A percentile compares a stretch with the other conserved stretches of the same genome.
Conservation (phyloP, 1,140 invertebrate species). For the Aphaenogaster rudis region DNA sequence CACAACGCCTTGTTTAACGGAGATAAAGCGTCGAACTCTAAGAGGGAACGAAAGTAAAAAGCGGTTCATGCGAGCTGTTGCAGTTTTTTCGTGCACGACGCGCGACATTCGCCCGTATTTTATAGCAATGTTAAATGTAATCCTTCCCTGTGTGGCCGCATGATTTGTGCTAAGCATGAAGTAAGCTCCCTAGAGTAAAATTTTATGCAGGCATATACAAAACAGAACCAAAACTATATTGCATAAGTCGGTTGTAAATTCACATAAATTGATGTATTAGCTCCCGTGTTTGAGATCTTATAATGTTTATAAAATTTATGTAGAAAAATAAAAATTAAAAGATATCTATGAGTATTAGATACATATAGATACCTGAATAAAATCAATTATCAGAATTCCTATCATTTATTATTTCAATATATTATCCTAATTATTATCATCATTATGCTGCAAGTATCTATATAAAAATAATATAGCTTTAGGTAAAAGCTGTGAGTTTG, state of each 20-base stretch:
- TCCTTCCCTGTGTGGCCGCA: background rate
- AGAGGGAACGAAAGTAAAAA: slow-evolving; percentile 39
- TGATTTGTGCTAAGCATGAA: slow-evolving; percentile 23
- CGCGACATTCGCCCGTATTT: slow-evolving; percentile 31
- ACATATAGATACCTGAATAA: background rate
- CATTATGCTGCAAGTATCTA: slow-evolving; percentile 1
- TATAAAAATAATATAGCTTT: background rate
- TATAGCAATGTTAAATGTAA: slow-evolving; percentile 40
- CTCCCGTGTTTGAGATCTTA: background rate
- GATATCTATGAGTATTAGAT: background rate
- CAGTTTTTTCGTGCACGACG: background rate
- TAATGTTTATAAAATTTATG: background rate
- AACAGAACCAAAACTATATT: background rate
- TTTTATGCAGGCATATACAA: slow-evolving; percentile 10
- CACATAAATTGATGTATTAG: background rate
- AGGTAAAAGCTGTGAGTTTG: slow-evolving; percentile 10
- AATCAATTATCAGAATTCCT: slow-evolving; percentile 27
- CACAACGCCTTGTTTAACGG: slow-evolving; percentile 27
- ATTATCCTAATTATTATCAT: background rate
- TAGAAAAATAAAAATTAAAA: background rate
- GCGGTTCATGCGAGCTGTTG: background rate
- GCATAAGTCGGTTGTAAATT: slow-evolving; percentile 1
- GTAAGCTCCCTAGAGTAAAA: slow-evolving; percentile 12
- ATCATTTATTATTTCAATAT: background rate
- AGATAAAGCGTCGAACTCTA: slow-evolving; percentile 19